These are phyloP conservation scores for Rhynchonycteris naso DNA, from an alignment of 2,797 vertebrate species.

Conservation along the genomic window DNA sequence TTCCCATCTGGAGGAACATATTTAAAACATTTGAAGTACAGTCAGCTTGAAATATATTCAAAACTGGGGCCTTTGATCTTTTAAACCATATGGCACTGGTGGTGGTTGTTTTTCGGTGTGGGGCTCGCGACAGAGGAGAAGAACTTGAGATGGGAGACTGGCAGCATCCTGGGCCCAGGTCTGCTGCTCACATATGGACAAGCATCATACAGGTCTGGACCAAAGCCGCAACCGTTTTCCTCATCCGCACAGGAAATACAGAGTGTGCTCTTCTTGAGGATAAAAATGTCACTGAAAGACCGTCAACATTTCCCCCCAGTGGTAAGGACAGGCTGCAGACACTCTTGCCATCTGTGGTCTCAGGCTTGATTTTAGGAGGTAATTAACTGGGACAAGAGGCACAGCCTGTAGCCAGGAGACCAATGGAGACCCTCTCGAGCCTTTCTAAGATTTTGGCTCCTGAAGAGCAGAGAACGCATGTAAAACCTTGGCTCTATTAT, in stretches of 20 bases:
- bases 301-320: not conserved
- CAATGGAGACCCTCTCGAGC: not conserved
- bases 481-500: not conserved
- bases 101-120: constrained; percentile 55
- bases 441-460: not conserved
- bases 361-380: constrained; percentile 23
- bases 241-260: constrained; percentile 27
- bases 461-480: not conserved
- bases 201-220: constrained; percentile 25
- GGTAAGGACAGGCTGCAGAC: not conserved
- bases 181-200: constrained; percentile 5
- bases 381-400: constrained; percentile 21
- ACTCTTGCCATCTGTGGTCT: not conserved
- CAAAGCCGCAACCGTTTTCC: not conserved
- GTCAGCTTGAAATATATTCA: constrained; percentile 56
- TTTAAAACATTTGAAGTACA: constrained; percentile 73
- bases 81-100: constrained; percentile 56
- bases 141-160: constrained; percentile 53
- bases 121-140: constrained; percentile 48
- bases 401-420: not conserved
- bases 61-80: constrained; percentile 71
- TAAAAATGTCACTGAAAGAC: not conserved
- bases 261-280: not conserved
- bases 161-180: not conserved
- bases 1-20: constrained; percentile 52